Evolutionary conservation across 2,797 vertebrate species (phyloP).

Genomic region (Chloroceryle inda): DNA sequence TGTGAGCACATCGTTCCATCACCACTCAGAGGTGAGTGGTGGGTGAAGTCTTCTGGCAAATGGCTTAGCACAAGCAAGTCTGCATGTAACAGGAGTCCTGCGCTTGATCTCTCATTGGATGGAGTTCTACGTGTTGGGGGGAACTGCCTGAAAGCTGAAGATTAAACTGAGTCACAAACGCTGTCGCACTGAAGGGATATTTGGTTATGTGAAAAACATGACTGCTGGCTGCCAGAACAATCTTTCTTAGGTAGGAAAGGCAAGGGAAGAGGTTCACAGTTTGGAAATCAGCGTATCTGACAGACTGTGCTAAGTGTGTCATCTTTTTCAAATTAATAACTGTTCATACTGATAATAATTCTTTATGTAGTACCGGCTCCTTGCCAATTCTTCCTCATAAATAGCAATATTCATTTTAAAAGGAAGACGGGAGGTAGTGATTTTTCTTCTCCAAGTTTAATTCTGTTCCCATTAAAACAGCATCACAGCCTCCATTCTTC

Average conservation of each 20-base stretch:
- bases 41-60: not conserved
- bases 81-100: not conserved
- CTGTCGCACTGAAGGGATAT: not conserved
- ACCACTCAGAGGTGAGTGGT: accelerated
- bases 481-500: not conserved
- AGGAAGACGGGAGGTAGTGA: not conserved
- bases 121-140: accelerated
- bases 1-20: accelerated
- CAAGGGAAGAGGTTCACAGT: not conserved
- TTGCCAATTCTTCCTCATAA: not conserved
- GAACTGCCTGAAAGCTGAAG: not conserved
- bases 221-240: not conserved
- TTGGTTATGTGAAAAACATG: not conserved
- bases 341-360: not conserved
- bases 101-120: not conserved
- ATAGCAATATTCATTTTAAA: not conserved
- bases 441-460: not conserved
- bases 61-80: not conserved
- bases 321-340: not conserved
- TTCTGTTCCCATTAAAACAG: not conserved
- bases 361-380: not conserved
- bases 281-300: not conserved
- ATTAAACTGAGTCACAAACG: not conserved
- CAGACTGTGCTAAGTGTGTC: not conserved
- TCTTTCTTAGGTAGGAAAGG: not conserved